Evolutionary conservation across 2,888 invertebrate species (phyloP).

Genomic region (Xanthorhoe spadicearia): DNA sequence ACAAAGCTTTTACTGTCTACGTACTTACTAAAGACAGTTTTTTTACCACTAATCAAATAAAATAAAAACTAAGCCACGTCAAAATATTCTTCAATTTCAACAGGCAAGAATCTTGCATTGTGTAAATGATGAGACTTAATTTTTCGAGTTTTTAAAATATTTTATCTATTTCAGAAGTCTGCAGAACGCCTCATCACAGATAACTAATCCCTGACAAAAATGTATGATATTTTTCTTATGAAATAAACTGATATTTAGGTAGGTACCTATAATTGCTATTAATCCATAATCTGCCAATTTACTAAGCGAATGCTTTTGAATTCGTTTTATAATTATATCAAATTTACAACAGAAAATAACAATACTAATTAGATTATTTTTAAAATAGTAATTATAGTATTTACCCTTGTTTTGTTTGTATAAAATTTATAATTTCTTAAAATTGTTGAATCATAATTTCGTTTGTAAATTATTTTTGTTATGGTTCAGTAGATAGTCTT

Average conservation of each 20-base stretch:
- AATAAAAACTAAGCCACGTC: no score
- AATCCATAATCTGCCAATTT: not conserved
- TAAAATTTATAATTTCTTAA: no score
- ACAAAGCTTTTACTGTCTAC: no score
- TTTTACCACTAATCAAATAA: no score
- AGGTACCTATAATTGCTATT: not conserved
- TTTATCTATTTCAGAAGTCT: constrained; percentile 65
- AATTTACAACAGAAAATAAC: no score
- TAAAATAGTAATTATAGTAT: no score
- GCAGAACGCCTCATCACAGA: constrained; percentile 70
- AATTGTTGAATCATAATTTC: not conserved
- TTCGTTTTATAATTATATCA: not conserved
- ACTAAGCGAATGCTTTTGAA: not conserved
- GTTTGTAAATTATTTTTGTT: not conserved
- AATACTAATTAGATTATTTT: no score
- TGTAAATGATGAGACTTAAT: no score
- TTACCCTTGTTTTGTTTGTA: no score
- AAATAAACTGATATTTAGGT: not conserved
- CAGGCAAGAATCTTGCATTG: no score
- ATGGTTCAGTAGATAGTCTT: not conserved
- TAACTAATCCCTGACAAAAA: constrained; percentile 14
- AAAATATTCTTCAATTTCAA: no score
- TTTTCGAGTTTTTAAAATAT: not conserved
- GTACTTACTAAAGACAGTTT: no score
- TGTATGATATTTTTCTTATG: constrained; percentile 17